Percentiles rank a stretch among this genome's conserved stretches.
phyloP scores from a whole-genome alignment of 2,797 vertebrate genomes.

The Sandelia bainsii region DNA sequence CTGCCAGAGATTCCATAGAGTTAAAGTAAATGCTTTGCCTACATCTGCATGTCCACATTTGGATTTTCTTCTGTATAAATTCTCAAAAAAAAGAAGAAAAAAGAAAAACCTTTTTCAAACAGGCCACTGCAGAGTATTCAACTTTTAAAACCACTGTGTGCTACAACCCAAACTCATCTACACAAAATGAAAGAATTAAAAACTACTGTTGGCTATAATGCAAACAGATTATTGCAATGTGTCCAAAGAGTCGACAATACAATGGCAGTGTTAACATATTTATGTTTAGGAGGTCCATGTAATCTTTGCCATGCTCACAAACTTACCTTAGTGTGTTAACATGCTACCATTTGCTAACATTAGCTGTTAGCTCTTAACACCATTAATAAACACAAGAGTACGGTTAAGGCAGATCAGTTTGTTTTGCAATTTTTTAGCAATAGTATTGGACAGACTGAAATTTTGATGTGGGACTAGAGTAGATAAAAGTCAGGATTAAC shows the following conservation, averaged over 20 bases:
- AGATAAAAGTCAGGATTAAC: neutral
- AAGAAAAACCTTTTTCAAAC: too few relatives aligned
- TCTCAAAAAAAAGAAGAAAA: constrained; percentile 23
- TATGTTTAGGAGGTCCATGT: too few relatives aligned
- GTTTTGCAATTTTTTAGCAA: too few relatives aligned
- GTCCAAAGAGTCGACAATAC: neutral
- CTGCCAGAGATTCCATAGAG: constrained; percentile 11
- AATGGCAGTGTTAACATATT: neutral
- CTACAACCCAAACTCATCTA: neutral
- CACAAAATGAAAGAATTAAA: constrained; percentile 12
- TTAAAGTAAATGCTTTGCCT: constrained; percentile 4
- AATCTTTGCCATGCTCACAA: neutral
- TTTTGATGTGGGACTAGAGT: neutral
- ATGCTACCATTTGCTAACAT: neutral
- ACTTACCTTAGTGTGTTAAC: too few relatives aligned
- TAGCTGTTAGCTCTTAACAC: too few relatives aligned
- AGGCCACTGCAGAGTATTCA: neutral
- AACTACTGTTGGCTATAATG: neutral
- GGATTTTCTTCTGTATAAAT: constrained; percentile 16
- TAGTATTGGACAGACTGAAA: too few relatives aligned
- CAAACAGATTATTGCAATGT: neutral
- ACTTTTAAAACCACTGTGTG: constrained; percentile 26
- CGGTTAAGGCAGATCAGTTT: neutral
- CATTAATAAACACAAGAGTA: neutral
- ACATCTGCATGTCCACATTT: constrained; percentile 23